phyloP scores from a whole-genome alignment of 2,888 invertebrate species.

The Onchidella celtica region DNA sequence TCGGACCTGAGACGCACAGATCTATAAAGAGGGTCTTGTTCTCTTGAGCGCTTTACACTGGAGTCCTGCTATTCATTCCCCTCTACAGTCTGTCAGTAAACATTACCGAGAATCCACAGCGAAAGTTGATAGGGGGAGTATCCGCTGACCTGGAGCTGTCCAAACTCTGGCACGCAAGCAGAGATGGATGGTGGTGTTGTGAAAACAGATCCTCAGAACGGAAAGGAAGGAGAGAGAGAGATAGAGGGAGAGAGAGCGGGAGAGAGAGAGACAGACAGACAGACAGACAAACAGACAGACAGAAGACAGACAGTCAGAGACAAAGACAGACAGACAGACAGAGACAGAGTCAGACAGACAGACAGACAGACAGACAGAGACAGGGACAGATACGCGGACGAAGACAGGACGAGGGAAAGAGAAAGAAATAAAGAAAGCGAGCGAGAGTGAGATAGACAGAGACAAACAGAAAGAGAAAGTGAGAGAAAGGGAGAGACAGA shows the following conservation, averaged over 20 bases:
- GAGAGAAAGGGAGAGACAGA: background rate
- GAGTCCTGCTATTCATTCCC: no score
- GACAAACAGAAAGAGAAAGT: no score
- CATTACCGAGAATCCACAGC: no score
- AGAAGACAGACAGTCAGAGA: background rate
- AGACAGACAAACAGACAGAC: background rate
- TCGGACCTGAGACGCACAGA: no score
- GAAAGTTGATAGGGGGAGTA: no score
- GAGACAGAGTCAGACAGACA: background rate
- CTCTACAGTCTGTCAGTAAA: no score
- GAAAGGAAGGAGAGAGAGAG: background rate
- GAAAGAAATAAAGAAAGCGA: background rate
- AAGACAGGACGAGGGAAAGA: background rate
- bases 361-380: constrained; percentile 2
- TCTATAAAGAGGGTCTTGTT: no score
- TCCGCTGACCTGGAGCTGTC: no score
- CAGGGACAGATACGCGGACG: background rate
- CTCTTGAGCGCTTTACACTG: no score
- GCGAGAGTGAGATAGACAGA: background rate
- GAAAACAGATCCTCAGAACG: no score
- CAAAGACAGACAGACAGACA: background rate
- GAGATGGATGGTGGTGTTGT: no score
- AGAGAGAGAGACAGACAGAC: constrained; percentile 1
- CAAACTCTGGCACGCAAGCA: no score
- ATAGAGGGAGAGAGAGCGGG: background rate